phyloP scores from a whole-genome alignment of 1,140 invertebrate species.

The Cydia fagiglandana region DNA sequence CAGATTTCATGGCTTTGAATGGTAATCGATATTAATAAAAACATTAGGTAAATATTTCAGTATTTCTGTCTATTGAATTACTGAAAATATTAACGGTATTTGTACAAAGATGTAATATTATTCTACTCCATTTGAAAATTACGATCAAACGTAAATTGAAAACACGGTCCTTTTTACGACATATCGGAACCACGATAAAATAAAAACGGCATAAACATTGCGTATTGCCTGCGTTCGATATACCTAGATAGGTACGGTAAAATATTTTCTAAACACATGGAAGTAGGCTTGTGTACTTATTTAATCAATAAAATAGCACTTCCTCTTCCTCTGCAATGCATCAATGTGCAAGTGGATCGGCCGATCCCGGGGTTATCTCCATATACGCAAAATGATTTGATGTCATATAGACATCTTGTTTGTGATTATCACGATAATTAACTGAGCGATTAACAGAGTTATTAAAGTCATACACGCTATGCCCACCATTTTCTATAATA shows the following conservation, averaged over 20 bases:
- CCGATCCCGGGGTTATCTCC: conserved; percentile 11
- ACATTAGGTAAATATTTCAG: not conserved
- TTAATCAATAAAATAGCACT: not conserved
- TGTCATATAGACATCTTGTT: not conserved
- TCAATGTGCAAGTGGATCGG: not conserved
- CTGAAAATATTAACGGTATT: no score
- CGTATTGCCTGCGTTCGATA: not conserved
- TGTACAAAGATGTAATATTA: no score
- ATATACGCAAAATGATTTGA: not conserved
- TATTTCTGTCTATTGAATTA: no score
- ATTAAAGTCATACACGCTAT: not conserved
- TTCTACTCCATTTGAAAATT: no score
- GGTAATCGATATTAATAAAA: not conserved
- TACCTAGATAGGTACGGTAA: not conserved
- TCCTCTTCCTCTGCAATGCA: conserved; percentile 7
- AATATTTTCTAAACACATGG: not conserved
- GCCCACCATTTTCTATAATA: no score
- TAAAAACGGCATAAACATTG: not conserved
- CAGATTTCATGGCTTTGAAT: not conserved
- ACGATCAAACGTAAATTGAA: not conserved
- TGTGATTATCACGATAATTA: not conserved
- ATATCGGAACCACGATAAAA: not conserved
- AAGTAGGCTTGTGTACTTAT: not conserved
- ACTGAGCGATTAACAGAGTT: not conserved
- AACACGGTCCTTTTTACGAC: not conserved